phyloP scores from a whole-genome alignment of 2,888 invertebrate species.

The Nomada flava region DNA sequence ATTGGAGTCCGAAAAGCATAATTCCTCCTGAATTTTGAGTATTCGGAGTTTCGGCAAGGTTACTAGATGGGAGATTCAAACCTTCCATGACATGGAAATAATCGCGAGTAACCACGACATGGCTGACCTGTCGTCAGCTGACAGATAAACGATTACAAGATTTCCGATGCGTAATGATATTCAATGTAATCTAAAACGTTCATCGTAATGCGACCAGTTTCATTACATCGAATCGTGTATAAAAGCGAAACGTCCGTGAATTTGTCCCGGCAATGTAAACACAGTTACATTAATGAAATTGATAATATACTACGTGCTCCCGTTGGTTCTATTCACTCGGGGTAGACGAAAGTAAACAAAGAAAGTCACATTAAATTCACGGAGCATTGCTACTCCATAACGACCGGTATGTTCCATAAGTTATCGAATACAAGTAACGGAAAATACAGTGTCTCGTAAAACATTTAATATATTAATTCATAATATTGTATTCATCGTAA shows the following conservation, averaged over 20 bases:
- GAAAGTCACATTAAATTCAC: conserved; percentile 2
- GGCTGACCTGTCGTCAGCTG: conserved; percentile 60
- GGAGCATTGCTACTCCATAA: neutral
- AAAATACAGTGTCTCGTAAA: neutral
- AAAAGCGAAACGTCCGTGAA: neutral
- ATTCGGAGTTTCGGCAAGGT: neutral
- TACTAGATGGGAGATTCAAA: conserved; percentile 21
- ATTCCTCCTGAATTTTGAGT: neutral
- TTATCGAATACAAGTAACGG: neutral
- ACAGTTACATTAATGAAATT: neutral
- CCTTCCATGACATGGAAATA: conserved; percentile 28
- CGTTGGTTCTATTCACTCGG: neutral
- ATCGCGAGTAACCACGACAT: conserved; percentile 46
- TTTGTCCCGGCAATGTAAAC: neutral
- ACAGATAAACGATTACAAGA: conserved; percentile 54
- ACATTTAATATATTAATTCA: neutral
- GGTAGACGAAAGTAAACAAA: conserved; percentile 50
- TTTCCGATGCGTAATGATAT: conserved; percentile 24
- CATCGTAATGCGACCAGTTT: conserved; percentile 25
- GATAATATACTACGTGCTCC: neutral
- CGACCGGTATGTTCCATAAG: neutral
- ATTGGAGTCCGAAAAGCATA: neutral
- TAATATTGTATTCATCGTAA: neutral
- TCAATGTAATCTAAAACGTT: conserved; percentile 5
- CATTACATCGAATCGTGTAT: conserved; percentile 5